Base-by-base conservation (phyloP, 2,888 invertebrate genomes). In the Liposcelis brunnea region DNA sequence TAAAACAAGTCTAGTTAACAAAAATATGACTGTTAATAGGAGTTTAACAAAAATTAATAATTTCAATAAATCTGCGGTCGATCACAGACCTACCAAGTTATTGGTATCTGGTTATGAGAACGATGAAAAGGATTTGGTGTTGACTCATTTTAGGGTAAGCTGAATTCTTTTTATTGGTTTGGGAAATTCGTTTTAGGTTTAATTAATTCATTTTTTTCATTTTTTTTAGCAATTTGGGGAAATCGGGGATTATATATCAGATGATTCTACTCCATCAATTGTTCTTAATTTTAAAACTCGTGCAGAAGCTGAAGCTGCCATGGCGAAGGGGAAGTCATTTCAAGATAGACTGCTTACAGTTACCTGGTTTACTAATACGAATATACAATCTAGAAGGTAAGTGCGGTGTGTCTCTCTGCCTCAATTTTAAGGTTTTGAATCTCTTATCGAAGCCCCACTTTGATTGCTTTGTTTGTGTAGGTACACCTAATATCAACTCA, bases 81-180 rank as follows among this genome's bases (percentile, higher is more conserved):
- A 94, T 66, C 82, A 90, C 53, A 67, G 93, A 47, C 89, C 93
- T 1, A 80, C 84, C 2, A 79, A 85, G 49, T 68, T 94, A 47
- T 72, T 87, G 49, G 79, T 94, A 42, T 83, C 85, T 4, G 91
- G 91, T 12, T 91, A 90, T 64, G 80, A 81, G 55, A 71, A 74
- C 10, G 85, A 86, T 50, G 90, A 90, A 54, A 74, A 84, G 51
- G 80, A 82, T 21, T 76, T 80, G 32, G 72, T 93, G 33, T 62
- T 86, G 48, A 69, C 74, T 7, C 91, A 91, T 63, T 87, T 93
- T 62, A 75, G 81, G 61, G 91, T 91, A 64, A 72, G 26, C 11
- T 16, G 40, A 40, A 40, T 18, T 19, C 4, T 7, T 5, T 40
- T 40, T 19, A 35, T 35, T 14, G 35, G 16, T 46, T 40, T 18